Evolutionary conservation across 2,113 vertebrate genomes (phyloP).

Genomic region (Urocolius indicus): DNA sequence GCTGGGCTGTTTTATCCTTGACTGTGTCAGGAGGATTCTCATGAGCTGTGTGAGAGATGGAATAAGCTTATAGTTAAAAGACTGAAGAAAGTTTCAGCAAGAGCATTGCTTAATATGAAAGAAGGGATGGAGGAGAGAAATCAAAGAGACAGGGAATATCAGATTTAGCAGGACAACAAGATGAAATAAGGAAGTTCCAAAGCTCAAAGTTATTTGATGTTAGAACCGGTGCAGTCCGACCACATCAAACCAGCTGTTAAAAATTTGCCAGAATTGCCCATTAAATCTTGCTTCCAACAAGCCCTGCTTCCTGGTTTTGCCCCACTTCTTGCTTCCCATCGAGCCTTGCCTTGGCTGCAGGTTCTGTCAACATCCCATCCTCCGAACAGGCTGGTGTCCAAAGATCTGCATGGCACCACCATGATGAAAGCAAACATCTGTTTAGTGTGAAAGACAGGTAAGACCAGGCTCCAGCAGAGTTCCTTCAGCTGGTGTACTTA

Average conservation of each 20-base stretch:
- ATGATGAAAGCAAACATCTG: not conserved
- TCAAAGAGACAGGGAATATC: not conserved
- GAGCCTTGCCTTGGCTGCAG: not conserved
- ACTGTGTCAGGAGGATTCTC: conserved; percentile 8
- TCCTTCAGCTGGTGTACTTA: not conserved
- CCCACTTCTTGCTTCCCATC: not conserved
- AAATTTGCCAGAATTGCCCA: not conserved
- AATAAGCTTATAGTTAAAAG: conserved; percentile 24
- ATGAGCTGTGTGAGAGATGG: not conserved
- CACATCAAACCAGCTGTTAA: conserved; percentile 14
- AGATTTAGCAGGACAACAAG: conserved; percentile 4
- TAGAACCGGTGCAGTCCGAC: not conserved
- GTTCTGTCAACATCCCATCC: not conserved
- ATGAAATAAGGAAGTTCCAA: conserved; percentile 25
- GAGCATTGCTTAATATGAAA: not conserved
- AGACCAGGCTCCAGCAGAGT: not conserved
- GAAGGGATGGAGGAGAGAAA: not conserved
- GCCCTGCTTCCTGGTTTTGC: not conserved
- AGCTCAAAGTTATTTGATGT: conserved; percentile 9
- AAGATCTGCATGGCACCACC: not conserved
- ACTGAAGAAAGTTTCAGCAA: conserved; percentile 15
- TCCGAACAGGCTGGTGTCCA: not conserved
- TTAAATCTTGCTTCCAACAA: not conserved
- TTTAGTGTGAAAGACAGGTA: not conserved
- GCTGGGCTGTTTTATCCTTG: not conserved